Evolutionary conservation across 2,797 vertebrate species (phyloP).

Genomic region (Babyrousa celebensis): DNA sequence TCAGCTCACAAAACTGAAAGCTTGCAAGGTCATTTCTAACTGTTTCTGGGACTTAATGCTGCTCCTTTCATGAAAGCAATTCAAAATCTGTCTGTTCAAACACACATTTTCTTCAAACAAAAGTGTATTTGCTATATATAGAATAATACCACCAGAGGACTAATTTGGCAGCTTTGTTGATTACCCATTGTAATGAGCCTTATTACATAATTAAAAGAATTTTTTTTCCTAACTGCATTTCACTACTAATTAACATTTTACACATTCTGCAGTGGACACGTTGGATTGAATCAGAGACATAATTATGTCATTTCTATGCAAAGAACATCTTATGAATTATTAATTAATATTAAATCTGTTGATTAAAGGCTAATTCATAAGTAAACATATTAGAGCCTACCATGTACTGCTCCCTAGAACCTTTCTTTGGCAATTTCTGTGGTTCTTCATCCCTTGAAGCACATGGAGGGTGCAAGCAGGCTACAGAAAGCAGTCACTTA

Average conservation of each 20-base stretch:
- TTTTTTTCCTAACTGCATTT: conserved; percentile 90
- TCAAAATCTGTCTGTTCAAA: conserved; percentile 83
- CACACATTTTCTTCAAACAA: conserved; percentile 87
- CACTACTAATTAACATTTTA: conserved; percentile 91
- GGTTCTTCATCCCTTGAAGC: conserved; percentile 62
- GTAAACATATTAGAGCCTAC: conserved; percentile 86
- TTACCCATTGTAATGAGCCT: conserved; percentile 91
- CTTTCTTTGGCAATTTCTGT: conserved; percentile 69
- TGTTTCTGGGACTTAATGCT: conserved; percentile 30
- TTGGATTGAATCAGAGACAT: conserved; percentile 88
- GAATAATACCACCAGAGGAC: conserved; percentile 88
- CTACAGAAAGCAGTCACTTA: not conserved
- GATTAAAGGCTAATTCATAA: conserved; percentile 91
- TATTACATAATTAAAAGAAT: conserved; percentile 92
- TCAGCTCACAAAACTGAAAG: conserved; percentile 26
- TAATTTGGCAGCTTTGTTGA: conserved; percentile 91
- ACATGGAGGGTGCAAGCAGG: not conserved
- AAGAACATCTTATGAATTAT: conserved; percentile 90
- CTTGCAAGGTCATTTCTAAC: conserved; percentile 56
- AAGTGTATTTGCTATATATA: conserved; percentile 89
- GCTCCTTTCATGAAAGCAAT: conserved; percentile 77
- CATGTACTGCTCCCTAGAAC: conserved; percentile 73
- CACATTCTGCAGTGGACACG: conserved; percentile 90
- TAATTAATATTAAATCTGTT: conserved; percentile 92
- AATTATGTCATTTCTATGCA: conserved; percentile 91